A percentile compares a stretch with the other conserved stretches of the same genome.
phyloP scores from a whole-genome alignment of 1,140 invertebrate genomes.

The Triops cancriformis region DNA sequence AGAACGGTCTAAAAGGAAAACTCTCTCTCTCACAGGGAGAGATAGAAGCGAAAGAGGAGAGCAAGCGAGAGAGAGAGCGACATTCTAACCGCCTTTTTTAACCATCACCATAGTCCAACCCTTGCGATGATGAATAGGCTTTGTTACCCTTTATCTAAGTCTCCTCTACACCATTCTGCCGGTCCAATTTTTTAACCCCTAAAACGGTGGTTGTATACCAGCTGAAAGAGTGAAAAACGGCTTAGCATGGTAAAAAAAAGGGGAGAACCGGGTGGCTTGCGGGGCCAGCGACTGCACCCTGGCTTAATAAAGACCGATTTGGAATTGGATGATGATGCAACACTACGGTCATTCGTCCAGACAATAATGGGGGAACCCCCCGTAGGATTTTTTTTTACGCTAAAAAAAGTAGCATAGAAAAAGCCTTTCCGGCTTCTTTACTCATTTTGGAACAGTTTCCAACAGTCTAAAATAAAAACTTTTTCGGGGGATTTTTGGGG shows the following conservation, averaged over 20 bases:
- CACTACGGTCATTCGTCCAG: slow-evolving; percentile 1
- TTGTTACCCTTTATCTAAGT: slow-evolving; percentile 12
- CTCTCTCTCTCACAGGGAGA: neutral
- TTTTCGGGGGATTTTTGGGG: neutral
- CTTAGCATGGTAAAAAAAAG: neutral
- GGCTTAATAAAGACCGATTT: slow-evolving; percentile 10
- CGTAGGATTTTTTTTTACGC: neutral
- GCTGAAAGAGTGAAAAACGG: slow-evolving; percentile 2
- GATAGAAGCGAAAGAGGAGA: too few species aligned
- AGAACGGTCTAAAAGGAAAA: neutral
- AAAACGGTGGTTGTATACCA: neutral
- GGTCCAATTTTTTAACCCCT: slow-evolving; percentile 10
- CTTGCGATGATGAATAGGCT: slow-evolving; percentile 11
- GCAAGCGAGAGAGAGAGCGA: neutral
- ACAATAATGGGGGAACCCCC: slow-evolving; percentile 4
- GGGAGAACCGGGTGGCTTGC: neutral
- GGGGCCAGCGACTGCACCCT: neutral
- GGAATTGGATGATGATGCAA: slow-evolving; percentile 13
- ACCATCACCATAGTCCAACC: neutral
- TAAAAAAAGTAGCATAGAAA: neutral
- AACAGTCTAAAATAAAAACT: neutral
- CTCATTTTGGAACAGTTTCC: neutral
- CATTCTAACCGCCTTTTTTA: slow-evolving; percentile 12
- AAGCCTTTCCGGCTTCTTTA: neutral
- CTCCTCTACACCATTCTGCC: neutral